phyloP scores from a whole-genome alignment of 2,113 vertebrate genomes.

The Serinus canaria region DNA sequence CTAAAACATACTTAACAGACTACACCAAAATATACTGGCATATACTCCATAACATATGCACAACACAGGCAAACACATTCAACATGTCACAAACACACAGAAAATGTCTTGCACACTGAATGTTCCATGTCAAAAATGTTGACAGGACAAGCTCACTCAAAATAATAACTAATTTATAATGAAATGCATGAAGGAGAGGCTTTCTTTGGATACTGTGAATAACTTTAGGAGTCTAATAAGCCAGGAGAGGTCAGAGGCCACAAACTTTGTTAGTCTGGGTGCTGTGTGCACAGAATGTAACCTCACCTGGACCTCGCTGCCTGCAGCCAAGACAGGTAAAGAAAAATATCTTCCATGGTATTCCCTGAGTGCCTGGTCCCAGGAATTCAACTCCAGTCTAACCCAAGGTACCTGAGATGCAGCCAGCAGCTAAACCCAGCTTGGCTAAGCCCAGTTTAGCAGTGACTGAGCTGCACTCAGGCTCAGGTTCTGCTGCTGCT shows the following conservation, averaged over 20 bases:
- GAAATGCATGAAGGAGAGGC: background rate
- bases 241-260: background rate
- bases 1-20: background rate
- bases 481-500: background rate
- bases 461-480: fast-evolving
- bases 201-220: background rate
- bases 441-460: background rate
- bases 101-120: background rate
- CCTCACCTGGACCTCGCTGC: background rate
- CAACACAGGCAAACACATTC: background rate
- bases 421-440: background rate
- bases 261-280: background rate
- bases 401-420: background rate
- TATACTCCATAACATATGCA: background rate
- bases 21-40: background rate
- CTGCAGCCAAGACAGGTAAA: background rate
- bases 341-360: fast-evolving
- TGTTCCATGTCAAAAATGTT: background rate
- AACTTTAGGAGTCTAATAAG: background rate
- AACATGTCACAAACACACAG: background rate
- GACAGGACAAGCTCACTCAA: background rate
- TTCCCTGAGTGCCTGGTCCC: background rate
- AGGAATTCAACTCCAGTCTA: background rate
- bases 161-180: background rate
- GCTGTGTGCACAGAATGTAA: fast-evolving